These are phyloP conservation scores for Minunthozetes semirufus DNA, from an alignment of 2,888 invertebrate genomes.

Conservation along the genomic window DNA sequence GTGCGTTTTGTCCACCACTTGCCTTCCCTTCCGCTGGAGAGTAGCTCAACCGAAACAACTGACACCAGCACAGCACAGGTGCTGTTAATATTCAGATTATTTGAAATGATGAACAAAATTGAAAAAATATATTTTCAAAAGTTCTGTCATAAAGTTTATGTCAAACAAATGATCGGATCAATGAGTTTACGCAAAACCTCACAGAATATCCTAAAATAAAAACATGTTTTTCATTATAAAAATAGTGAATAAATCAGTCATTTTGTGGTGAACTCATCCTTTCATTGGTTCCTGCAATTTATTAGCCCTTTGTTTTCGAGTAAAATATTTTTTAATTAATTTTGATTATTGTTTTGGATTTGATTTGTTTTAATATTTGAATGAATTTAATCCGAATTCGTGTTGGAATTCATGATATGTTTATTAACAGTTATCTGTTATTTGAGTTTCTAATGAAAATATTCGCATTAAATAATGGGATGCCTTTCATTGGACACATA, in stretches of 20 bases:
- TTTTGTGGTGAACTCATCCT: background rate
- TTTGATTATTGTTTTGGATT: background rate
- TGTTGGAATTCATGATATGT: too few species aligned
- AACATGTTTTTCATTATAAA: too few species aligned
- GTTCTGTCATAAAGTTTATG: background rate
- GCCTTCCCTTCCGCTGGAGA: constrained; percentile 17
- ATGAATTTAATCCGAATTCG: background rate
- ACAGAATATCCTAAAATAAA: too few species aligned
- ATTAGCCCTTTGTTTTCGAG: background rate
- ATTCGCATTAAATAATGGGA: too few species aligned
- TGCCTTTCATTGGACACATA: too few species aligned
- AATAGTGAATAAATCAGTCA: too few species aligned
- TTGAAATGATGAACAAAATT: background rate
- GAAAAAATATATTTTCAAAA: background rate
- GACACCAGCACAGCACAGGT: constrained; percentile 14
- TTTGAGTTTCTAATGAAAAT: too few species aligned
- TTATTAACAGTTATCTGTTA: too few species aligned
- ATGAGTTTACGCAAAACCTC: background rate
- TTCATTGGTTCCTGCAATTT: background rate
- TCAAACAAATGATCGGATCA: background rate
- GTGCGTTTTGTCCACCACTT: constrained; percentile 11
- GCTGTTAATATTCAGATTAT: background rate
- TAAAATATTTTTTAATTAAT: background rate
- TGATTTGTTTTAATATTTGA: background rate
- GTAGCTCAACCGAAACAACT: constrained; percentile 15